Evolutionary conservation across 92 coral and sea anemone genomes (phyloP).

Genomic region (Desmophyllum pertusum): DNA sequence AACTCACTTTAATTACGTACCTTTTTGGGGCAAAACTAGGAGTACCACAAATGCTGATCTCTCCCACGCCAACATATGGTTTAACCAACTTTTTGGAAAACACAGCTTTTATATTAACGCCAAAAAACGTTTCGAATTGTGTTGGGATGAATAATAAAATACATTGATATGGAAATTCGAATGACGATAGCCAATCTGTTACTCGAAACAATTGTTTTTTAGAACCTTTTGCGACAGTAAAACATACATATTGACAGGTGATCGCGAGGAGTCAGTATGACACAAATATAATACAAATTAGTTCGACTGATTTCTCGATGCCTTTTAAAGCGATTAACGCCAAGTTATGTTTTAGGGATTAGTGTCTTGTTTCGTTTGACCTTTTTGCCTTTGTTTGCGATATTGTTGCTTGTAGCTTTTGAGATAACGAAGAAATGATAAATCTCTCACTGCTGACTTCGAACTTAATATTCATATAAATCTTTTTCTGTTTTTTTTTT

Average conservation of each 20-base stretch:
- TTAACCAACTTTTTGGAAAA: slow-evolving; percentile 19
- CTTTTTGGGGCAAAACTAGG: not conserved
- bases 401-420: not conserved
- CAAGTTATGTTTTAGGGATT: not conserved
- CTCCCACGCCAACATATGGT: not conserved
- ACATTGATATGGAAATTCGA: slow-evolving; percentile 5
- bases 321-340: not conserved
- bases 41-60: not conserved
- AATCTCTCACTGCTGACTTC: not conserved
- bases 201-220: not conserved
- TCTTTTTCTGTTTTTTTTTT: no score
- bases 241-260: not conserved
- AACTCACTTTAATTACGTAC: not conserved
- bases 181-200: slow-evolving; percentile 21
- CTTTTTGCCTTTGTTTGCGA: not conserved
- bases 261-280: not conserved
- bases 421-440: not conserved
- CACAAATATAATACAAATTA: not conserved
- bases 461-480: no score
- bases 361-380: not conserved
- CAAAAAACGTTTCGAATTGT: not conserved
- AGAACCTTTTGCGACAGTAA: not conserved
- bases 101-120: not conserved
- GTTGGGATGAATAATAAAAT: slow-evolving; percentile 28
- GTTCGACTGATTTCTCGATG: slow-evolving; percentile 6